Percentiles rank a stretch among this genome's conserved stretches.
Evolutionary conservation across 2,888 invertebrate species (phyloP).

Genomic region (Xestia ashworthii): DNA sequence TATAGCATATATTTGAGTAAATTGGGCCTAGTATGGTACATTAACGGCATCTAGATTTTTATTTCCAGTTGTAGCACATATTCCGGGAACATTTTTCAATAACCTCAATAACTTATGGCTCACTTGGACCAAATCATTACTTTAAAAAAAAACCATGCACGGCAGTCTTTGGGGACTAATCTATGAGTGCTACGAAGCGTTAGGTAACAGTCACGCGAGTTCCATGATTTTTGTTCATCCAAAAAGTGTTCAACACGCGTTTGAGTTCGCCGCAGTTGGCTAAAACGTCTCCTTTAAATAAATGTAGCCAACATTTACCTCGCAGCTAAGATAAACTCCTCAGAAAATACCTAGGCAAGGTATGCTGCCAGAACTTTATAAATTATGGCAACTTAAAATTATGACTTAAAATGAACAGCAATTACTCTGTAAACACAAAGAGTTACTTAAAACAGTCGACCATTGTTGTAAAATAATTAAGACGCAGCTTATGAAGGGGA

Average conservation of each 20-base stretch:
- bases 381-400: constrained; percentile 57
- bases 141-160: no score
- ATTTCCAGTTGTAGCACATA: background rate
- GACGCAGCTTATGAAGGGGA: constrained; percentile 36
- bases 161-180: no score
- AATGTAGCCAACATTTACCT: background rate
- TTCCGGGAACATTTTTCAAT: background rate
- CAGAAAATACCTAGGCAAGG: constrained; percentile 26
- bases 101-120: background rate
- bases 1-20: background rate
- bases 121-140: background rate
- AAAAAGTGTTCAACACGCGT: no score
- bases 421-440: constrained; percentile 64
- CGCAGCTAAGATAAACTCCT: constrained; percentile 24
- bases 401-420: constrained; percentile 54
- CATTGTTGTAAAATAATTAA: constrained; percentile 64
- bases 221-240: no score
- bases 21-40: background rate
- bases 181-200: no score
- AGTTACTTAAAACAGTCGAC: constrained; percentile 51
- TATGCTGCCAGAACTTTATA: constrained; percentile 34
- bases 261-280: background rate
- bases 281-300: background rate
- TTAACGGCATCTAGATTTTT: background rate
- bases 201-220: no score